Evolutionary conservation across 2,113 vertebrate genomes (phyloP), one percentile per base, ranked within the genome.

Genomic region (Oncorhynchus keta): DNA sequence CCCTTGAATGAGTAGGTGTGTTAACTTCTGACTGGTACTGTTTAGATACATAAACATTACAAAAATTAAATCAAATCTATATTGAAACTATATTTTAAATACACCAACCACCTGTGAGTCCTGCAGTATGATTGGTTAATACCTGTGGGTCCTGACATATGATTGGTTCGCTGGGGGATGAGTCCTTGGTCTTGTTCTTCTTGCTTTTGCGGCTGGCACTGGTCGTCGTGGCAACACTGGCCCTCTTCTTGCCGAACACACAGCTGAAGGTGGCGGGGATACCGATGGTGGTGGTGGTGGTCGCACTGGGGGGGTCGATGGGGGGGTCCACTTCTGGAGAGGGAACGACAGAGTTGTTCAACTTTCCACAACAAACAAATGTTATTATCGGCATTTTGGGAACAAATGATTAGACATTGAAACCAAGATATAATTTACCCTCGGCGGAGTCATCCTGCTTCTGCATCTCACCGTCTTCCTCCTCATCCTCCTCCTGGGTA

Each of bases 121-220:
- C 77, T 97, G 95, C 85, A 97, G 91, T 89, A 98, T 97, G 88
- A 99, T 96, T 77, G 97, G 96, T 89, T 97, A 93, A 32, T 93
- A 91, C 91, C 88, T 98, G 96, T 51, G 96, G 94, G 90, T 99
- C 97, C 77, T 97, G 95, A 85, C 97, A 91, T 88, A 98, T 97
- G 88, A 99, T 96, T 77, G 97, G 96, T 89, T 97, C 93, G 32
- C 94, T 96, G 71, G 95, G 95, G 77, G 95, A 94, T 1, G 95
- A 93, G 1, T 99, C 97, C 94, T 98, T 98, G 3, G 96, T 98
- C 95, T 99, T 99, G 78, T 98, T 99, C 93, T 99, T 99, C 94
- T 99, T 99, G 87, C 95, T 98, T 93, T 99, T 99, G 73, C 96
- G 93, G n/a, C 96, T 97, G 87, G 95, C 95, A 90, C 95, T 96